These are phyloP conservation scores for Nestor notabilis DNA, from an alignment of 2,113 vertebrate species.

Conservation along the genomic window DNA sequence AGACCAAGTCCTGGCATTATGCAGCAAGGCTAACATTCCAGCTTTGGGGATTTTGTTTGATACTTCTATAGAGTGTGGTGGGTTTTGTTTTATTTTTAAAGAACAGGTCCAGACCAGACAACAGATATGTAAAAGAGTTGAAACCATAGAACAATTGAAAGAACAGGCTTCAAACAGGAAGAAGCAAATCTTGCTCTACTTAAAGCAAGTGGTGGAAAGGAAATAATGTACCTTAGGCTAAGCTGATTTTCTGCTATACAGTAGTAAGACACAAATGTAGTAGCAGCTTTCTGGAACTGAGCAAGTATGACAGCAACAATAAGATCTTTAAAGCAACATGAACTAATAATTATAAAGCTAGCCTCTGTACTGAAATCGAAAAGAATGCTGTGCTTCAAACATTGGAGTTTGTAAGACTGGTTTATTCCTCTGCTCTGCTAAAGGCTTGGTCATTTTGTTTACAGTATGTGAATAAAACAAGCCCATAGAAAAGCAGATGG, in stretches of 20 bases:
- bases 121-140: neutral
- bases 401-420: neutral
- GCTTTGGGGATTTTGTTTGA: neutral
- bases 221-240: neutral
- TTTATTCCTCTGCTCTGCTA: neutral
- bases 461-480: neutral
- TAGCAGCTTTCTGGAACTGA: neutral
- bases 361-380: neutral
- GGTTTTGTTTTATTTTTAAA: neutral
- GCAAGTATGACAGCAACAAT: neutral
- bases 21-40: neutral
- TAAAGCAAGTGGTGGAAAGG: neutral
- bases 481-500: neutral
- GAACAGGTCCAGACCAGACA: neutral
- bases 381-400: neutral
- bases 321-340: neutral
- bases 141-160: neutral
- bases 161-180: neutral
- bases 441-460: neutral
- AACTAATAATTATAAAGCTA: neutral
- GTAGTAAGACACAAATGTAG: neutral
- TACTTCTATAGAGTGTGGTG: fast-evolving
- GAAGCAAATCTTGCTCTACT: neutral
- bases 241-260: neutral
- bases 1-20: neutral